Conservation (phyloP, 1,140 invertebrate species). For the Rhysida immarginata region DNA sequence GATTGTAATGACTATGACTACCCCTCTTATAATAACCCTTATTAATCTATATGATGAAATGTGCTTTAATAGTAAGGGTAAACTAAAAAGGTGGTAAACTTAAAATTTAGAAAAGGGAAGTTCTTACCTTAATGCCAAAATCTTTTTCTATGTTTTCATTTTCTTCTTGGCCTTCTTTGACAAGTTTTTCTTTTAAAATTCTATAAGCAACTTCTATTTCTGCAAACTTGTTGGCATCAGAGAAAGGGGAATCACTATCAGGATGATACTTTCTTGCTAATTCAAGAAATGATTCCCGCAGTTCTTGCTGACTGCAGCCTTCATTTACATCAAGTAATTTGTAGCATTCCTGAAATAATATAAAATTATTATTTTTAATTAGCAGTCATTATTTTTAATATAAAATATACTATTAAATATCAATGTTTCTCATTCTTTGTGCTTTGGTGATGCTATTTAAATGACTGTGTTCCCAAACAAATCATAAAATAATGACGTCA, state of each 20-base stretch:
- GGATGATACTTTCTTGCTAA: slow-evolving; percentile 68
- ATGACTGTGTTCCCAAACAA: too few relatives aligned
- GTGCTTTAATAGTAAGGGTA: background rate
- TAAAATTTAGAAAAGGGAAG: background rate
- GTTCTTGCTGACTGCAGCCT: slow-evolving; percentile 49
- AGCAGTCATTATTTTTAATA: too few relatives aligned
- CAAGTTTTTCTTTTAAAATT: slow-evolving; percentile 31
- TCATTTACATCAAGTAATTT: slow-evolving; percentile 44
- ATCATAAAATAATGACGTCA: too few relatives aligned
- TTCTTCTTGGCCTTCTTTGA: slow-evolving; percentile 25
- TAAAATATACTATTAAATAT: too few relatives aligned
- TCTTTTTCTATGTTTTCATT: slow-evolving; percentile 33
- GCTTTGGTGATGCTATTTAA: too few relatives aligned
- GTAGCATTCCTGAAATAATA: slow-evolving; percentile 56
- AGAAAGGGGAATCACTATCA: slow-evolving; percentile 48
- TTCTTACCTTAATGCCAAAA: slow-evolving; percentile 1
- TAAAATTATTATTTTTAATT: too few relatives aligned
- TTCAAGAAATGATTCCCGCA: slow-evolving; percentile 51
- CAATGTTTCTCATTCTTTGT: too few relatives aligned
- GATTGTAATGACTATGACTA: too few relatives aligned
- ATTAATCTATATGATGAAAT: too few relatives aligned
- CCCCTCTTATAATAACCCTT: too few relatives aligned
- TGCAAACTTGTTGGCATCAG: slow-evolving; percentile 52
- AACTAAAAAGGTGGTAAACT: background rate
- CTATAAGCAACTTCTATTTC: slow-evolving; percentile 41